Base-by-base conservation (phyloP, 2,797 vertebrate species). In the Poeciliopsis presidionis region DNA sequence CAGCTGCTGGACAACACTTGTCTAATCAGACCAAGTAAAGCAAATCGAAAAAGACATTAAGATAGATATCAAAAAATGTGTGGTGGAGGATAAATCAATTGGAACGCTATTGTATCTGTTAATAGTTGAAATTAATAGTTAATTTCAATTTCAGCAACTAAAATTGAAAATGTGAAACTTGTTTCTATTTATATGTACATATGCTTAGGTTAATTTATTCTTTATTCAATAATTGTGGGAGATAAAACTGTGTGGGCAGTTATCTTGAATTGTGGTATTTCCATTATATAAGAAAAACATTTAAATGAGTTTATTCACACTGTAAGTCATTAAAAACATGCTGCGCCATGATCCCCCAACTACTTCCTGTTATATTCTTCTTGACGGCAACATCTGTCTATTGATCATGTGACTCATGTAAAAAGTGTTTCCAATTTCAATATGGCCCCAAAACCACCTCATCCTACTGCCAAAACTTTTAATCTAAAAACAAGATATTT, bases 1-100 rank as follows among this genome's bases (percentile, higher is more conserved):
- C 49, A 67, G n/a, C 28, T 67, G 41, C n/a, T n/a, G 13, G 75
- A 67, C 73, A 80, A 51, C 53, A 47, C 61, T 71, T 47, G 46
- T 5, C 3, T 33, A 2, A 22, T 72, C 73, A 63, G 69, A 69
- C 5, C 30, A 53, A 75, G 18, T 9, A 13, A 30, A 41, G n/a
- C 30, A 59, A 69, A 57, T 22, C 28, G 18, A 36, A 76, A 36
- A 71, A 4, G 12, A 59, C 55, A 33, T 22, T 46, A 45, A 46
- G 25, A n/a, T 4, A 46, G 69, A 7, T 7, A 12, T 46, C 3
- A 1, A 3, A 28, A 13, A 71, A 71, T 9, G 69, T 46, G 69
- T 71, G 69, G 45, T 39, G 22, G 61, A 65, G 4, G 9, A 22
- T 13, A 25, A 41, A 67, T 41, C 20, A 67, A 67, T 67, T 25